Base-by-base conservation (phyloP, 2,888 invertebrate species). In the Yponomeuta sedellus region DNA sequence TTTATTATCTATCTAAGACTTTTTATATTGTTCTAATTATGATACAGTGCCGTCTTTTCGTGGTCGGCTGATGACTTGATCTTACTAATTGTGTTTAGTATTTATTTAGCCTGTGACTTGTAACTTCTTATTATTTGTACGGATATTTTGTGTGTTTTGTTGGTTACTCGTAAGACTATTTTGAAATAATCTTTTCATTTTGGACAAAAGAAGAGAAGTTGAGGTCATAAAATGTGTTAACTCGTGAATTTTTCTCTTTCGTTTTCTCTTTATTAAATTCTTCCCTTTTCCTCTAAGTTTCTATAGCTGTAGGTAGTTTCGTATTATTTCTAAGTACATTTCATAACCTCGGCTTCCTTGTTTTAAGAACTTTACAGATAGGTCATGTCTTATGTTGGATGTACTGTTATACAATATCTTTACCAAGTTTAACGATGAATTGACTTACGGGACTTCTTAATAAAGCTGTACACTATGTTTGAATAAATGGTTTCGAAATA, bases 141-240 rank as follows among this genome's bases (percentile, higher is more conserved):
- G 28, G 61, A 25, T 1, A 16, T 28, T 34, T 61, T 61, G 34
- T 61, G 34, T 28, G n/a, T 66, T 67, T 64, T 67, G 68, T 68
- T 59, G 66, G 40, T 67, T 63, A 59, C 66, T 67, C 69, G 70
- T 69, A 70, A 70, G 69, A 70, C 70, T 74, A 71, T 77, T 77
- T 83, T 81, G 71, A 72, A 76, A 74, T 66, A 72, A 64, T 74
- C 75, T 65, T 75, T 77, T 74, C 69, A 68, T 81, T 85, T 83
- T 85, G 74, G 76, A 82, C 77, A 70, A 75, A 77, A 78, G 74
- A 75, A 75, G 73, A 68, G 83, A 86, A 86, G 88, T 86, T 86
- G 88, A 88, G 87, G 87, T 87, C 75, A 73, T 88, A 70, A 86
- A 89, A 88, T 89, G 86, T 89, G 86, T 77, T 66, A 70, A 69